Evolutionary conservation across 2,888 invertebrate species (phyloP).

Genomic region (Drosophila borealis): DNA sequence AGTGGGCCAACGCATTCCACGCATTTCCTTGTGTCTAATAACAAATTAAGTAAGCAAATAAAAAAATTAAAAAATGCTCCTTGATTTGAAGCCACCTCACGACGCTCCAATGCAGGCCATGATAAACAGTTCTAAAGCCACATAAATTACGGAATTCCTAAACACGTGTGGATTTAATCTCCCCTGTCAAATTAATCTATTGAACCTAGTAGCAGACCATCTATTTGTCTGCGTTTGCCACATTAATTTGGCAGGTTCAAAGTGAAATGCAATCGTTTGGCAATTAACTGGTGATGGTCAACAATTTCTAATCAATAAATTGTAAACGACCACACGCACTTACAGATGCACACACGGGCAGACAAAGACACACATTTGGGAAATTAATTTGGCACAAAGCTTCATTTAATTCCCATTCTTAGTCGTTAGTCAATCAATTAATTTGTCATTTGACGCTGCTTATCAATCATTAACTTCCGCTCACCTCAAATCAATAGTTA

Average conservation of each 20-base stretch:
- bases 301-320: conserved; percentile 31
- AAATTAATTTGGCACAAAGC: conserved; percentile 36
- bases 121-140: too few species aligned
- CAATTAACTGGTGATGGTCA: conserved; percentile 39
- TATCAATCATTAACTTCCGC: conserved; percentile 58
- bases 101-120: too few species aligned
- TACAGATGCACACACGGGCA: conserved; percentile 17
- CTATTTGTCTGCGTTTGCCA: conserved; percentile 4
- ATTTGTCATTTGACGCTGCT: conserved; percentile 69
- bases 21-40: too few species aligned
- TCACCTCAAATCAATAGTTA: conserved; percentile 19
- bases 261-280: conserved; percentile 26
- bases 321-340: conserved; percentile 17
- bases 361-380: conserved; percentile 10
- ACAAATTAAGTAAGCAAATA: too few species aligned
- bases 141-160: neutral
- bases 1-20: too few species aligned
- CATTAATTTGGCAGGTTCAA: conserved; percentile 11
- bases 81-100: too few species aligned
- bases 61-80: too few species aligned
- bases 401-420: conserved; percentile 34
- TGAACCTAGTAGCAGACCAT: neutral
- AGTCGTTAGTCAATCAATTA: conserved; percentile 60
- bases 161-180: neutral
- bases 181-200: too few species aligned